Conservation (phyloP, 2,797 vertebrate genomes). For the Falco peregrinus region DNA sequence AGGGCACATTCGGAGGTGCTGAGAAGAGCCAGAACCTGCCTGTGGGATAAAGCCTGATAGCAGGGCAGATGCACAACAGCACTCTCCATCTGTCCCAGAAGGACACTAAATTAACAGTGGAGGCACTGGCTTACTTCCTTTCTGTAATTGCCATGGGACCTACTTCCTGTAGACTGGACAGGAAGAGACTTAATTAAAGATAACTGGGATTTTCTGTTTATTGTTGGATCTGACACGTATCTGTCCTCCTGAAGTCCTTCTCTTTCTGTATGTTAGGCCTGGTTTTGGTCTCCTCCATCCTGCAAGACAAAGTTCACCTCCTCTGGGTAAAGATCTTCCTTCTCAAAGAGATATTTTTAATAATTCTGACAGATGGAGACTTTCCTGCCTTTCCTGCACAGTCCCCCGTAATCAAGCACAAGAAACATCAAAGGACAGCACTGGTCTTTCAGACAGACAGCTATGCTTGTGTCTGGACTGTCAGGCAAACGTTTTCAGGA, state of each 20-base stretch:
- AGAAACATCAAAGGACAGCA: neutral
- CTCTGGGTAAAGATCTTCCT: neutral
- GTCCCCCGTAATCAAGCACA: neutral
- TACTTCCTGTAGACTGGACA: neutral
- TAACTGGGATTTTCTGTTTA: neutral
- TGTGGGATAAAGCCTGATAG: neutral
- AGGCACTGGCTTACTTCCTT: neutral
- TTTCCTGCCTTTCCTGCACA: neutral
- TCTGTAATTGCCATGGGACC: neutral
- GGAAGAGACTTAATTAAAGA: constrained; percentile 20
- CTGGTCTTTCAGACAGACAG: neutral
- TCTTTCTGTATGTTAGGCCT: neutral
- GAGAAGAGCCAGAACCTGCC: neutral
- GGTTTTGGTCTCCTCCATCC: neutral
- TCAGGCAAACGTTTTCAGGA: neutral
- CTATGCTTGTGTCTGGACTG: neutral
- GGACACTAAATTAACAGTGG: neutral
- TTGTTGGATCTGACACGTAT: neutral
- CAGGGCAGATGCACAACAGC: neutral
- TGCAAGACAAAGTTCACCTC: neutral
- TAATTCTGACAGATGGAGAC: neutral
- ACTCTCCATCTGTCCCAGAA: neutral
- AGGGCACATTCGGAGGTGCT: neutral
- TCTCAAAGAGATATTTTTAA: neutral
- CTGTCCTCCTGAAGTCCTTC: neutral